These are phyloP conservation scores for Butorides virescens DNA, from an alignment of 2,113 vertebrate species.

Conservation along the genomic window DNA sequence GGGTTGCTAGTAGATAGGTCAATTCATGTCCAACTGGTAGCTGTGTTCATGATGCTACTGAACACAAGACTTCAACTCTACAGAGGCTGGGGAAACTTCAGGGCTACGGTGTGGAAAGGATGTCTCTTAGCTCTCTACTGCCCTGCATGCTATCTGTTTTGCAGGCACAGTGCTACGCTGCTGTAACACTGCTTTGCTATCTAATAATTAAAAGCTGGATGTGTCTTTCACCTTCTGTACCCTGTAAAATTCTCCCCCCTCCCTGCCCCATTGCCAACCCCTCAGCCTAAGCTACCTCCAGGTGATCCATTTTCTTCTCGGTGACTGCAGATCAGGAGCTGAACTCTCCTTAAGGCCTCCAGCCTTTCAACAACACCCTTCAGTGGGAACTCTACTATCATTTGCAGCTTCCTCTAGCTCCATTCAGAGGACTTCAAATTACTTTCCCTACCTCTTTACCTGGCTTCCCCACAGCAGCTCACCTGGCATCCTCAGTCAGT, in stretches of 20 bases:
- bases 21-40: not conserved
- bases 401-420: not conserved
- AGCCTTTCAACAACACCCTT: not conserved
- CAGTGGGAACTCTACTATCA: accelerated
- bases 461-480: not conserved
- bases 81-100: not conserved
- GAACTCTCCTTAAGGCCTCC: not conserved
- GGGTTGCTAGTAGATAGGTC: not conserved
- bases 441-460: not conserved
- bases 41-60: not conserved
- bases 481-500: not conserved
- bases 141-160: not conserved
- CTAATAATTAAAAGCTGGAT: not conserved
- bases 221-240: not conserved
- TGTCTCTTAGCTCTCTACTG: not conserved
- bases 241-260: not conserved
- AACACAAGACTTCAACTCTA: not conserved
- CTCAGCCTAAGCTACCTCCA: not conserved
- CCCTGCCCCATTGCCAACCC: not conserved
- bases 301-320: not conserved
- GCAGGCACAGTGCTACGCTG: not conserved
- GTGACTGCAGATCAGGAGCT: not conserved
- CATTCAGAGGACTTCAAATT: not conserved
- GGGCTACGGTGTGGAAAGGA: too few species aligned
- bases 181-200: not conserved